A percentile compares a stretch with the other conserved stretches of the same genome.
These are phyloP conservation scores for Thryonomys swinderianus DNA, from an alignment of 2,113 vertebrate genomes.

Conservation along the genomic window DNA sequence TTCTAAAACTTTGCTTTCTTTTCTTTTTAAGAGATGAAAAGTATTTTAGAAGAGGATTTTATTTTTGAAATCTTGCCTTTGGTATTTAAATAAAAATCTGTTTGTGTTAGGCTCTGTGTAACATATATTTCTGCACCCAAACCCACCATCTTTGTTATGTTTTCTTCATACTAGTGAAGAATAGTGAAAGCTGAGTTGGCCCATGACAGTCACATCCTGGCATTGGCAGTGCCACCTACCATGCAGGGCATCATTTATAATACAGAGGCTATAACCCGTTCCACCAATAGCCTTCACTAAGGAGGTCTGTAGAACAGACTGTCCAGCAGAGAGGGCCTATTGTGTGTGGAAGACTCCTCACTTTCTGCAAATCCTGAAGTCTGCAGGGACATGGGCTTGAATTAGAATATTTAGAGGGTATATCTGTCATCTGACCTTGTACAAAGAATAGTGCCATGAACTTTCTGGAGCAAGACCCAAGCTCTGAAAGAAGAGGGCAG, in stretches of 20 bases:
- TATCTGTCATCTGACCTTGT: conserved; percentile 46
- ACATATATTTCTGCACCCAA: not conserved
- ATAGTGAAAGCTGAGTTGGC: not conserved
- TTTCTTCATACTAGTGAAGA: not conserved
- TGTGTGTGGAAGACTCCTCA: not conserved
- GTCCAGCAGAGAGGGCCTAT: not conserved
- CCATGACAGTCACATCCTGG: not conserved
- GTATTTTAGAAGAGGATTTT: not conserved
- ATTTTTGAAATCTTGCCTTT: conserved; percentile 3
- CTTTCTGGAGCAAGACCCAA: conserved; percentile 58
- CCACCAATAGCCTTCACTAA: not conserved
- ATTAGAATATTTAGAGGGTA: conserved; percentile 61
- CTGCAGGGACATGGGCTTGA: conserved; percentile 63
- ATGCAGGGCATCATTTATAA: not conserved
- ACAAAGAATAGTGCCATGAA: not conserved
- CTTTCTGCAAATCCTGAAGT: conserved; percentile 4
- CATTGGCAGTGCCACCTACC: not conserved
- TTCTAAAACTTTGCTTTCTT: conserved; percentile 38
- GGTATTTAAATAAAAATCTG: conserved; percentile 38
- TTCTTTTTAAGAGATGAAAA: conserved; percentile 43
- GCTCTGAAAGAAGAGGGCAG: not conserved
- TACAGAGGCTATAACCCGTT: not conserved
- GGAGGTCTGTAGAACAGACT: conserved; percentile 13
- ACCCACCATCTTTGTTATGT: conserved; percentile 34
- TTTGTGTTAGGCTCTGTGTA: conserved; percentile 13